phyloP scores from a whole-genome alignment of 2,113 vertebrate species.

The Grammomys dolichurus region DNA sequence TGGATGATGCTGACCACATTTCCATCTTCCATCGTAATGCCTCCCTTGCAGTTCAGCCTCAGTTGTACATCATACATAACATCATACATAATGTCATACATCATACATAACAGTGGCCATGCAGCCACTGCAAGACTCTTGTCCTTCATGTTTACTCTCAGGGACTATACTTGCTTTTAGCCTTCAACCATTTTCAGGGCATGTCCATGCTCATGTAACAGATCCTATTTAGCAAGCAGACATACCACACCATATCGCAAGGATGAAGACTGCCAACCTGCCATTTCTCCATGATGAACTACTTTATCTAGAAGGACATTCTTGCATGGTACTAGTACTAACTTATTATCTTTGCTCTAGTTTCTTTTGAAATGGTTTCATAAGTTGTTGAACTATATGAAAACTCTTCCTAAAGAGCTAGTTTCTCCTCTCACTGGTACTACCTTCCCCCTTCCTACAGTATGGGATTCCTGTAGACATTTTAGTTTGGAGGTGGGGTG shows the following conservation, averaged over 20 bases:
- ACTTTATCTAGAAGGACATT: not conserved
- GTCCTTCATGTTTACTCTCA: not conserved
- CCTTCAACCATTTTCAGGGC: not conserved
- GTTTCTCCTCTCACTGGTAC: not conserved
- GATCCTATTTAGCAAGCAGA: not conserved
- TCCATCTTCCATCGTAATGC: not conserved
- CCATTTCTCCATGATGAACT: not conserved
- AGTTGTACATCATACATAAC: not conserved
- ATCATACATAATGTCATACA: not conserved
- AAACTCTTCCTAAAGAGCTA: not conserved
- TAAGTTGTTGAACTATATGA: not conserved
- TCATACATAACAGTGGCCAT: not conserved
- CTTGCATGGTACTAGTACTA: not conserved
- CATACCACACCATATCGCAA: not conserved
- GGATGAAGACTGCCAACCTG: not conserved
- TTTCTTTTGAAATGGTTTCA: not conserved
- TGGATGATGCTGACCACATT: not conserved
- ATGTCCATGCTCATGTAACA: not conserved
- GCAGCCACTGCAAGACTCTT: not conserved
- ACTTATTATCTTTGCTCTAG: not conserved
- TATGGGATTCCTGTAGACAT: not conserved
- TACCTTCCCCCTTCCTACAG: not conserved
- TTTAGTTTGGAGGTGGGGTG: not conserved
- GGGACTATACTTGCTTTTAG: not conserved
- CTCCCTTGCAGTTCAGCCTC: not conserved